phyloP scores from a whole-genome alignment of 2,113 vertebrate genomes.

The Pterocles orientalis region DNA sequence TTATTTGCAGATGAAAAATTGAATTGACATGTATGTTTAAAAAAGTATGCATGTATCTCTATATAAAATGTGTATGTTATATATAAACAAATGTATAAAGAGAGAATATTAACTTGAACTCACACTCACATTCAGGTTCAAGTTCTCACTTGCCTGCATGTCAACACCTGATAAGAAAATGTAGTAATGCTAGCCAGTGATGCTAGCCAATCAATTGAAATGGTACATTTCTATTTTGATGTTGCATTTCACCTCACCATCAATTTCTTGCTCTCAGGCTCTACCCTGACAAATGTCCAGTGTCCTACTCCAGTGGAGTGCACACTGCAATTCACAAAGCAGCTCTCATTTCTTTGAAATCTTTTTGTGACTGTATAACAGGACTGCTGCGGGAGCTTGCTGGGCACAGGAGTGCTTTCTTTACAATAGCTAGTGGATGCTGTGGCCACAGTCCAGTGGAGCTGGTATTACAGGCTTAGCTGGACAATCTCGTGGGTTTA shows the following conservation, averaged over 20 bases:
- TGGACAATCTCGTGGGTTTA: neutral
- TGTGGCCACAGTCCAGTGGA: neutral
- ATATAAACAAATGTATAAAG: neutral
- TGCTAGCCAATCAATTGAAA: neutral
- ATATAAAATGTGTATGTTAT: neutral
- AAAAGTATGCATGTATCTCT: neutral
- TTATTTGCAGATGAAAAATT: neutral
- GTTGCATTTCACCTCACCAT: neutral
- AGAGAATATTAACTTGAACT: neutral
- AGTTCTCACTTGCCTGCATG: neutral
- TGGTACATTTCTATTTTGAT: neutral
- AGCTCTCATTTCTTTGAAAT: neutral
- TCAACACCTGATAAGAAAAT: neutral
- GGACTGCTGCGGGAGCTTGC: neutral
- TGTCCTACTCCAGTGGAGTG: neutral
- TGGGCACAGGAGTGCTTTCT: neutral
- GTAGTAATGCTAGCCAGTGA: neutral
- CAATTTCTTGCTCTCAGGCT: neutral
- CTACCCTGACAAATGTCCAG: neutral
- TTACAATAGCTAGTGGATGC: neutral
- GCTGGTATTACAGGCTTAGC: neutral
- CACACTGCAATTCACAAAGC: neutral
- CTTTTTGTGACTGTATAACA: neutral
- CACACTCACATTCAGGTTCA: neutral
- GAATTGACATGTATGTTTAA: neutral